A percentile compares a stretch with the other conserved stretches of the same genome.
Conservation (phyloP, 2,888 invertebrate species). For the Quadriops clusia region DNA sequence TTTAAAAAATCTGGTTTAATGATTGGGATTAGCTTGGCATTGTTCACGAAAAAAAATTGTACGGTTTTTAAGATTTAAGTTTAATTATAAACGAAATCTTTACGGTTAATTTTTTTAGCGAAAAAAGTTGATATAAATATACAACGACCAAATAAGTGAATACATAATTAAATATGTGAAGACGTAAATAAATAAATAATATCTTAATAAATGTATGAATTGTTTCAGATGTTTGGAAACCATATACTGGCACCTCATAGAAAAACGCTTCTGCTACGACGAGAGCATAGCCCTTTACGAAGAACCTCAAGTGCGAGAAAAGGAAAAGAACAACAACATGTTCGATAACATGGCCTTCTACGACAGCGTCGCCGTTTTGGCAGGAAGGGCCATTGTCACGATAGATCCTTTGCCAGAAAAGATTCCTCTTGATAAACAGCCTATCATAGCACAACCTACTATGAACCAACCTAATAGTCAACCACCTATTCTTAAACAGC, state of each 20-base stretch:
- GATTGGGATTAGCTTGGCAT: too few relatives aligned
- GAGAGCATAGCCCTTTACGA: slow-evolving; percentile 54
- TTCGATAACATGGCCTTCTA: slow-evolving; percentile 36
- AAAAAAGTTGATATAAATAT: too few relatives aligned
- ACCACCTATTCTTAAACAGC: too few relatives aligned
- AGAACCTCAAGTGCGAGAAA: slow-evolving; percentile 25
- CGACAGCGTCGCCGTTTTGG: slow-evolving; percentile 35
- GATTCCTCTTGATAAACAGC: slow-evolving; percentile 11
- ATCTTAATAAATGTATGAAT: slow-evolving; percentile 9
- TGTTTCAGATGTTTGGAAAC: slow-evolving; percentile 54
- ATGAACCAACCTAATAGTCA: too few relatives aligned
- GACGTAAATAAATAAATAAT: too few relatives aligned
- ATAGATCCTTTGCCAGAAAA: slow-evolving; percentile 30
- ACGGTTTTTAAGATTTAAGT: too few relatives aligned
- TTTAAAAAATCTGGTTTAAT: too few relatives aligned
- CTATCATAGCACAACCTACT: slow-evolving; percentile 15
- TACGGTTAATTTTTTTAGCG: too few relatives aligned
- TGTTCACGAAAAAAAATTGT: too few relatives aligned
- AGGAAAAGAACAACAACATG: slow-evolving; percentile 29
- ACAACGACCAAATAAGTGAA: too few relatives aligned
- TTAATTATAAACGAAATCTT: too few relatives aligned
- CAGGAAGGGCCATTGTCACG: slow-evolving; percentile 33
- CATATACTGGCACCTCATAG: slow-evolving; percentile 61
- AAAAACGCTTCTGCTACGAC: slow-evolving; percentile 62
- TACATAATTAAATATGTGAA: too few relatives aligned